phyloP scores from a whole-genome alignment of 2,797 vertebrate species.

The Macrochelys suwanniensis region DNA sequence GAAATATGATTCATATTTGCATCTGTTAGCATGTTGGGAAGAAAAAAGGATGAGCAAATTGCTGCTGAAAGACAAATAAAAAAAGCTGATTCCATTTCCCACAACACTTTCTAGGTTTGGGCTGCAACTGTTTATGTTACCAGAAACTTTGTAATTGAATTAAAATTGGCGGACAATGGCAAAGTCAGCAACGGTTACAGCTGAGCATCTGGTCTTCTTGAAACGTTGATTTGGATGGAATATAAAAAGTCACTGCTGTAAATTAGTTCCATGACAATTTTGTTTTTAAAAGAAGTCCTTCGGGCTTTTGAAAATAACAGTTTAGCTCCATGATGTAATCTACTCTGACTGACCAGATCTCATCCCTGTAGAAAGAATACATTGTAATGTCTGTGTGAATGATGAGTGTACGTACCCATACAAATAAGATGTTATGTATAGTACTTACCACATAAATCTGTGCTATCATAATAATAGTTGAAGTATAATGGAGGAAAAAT shows the following conservation, averaged over 20 bases:
- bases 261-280: conserved; percentile 53
- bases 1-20: conserved; percentile 83
- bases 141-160: conserved; percentile 58
- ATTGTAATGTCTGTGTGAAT: conserved; percentile 24
- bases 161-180: conserved; percentile 48
- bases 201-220: conserved; percentile 4
- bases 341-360: not conserved
- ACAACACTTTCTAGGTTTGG: conserved; percentile 74
- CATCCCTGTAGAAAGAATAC: conserved; percentile 53
- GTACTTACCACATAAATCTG: conserved; percentile 52
- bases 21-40: conserved; percentile 76
- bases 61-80: conserved; percentile 62
- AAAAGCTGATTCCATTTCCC: conserved; percentile 64
- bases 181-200: conserved; percentile 40
- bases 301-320: conserved; percentile 39
- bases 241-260: not conserved
- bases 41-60: conserved; percentile 70
- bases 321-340: conserved; percentile 44
- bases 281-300: not conserved
- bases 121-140: conserved; percentile 66
- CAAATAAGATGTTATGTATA: conserved; percentile 42
- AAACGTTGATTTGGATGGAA: not conserved
- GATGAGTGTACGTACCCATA: conserved; percentile 23
- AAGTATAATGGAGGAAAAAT: conserved; percentile 56
- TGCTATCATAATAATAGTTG: conserved; percentile 11